Evolutionary conservation across 2,797 vertebrate genomes (phyloP), one percentile per base, ranked within the genome.

Genomic region (Eremophila alpestris): DNA sequence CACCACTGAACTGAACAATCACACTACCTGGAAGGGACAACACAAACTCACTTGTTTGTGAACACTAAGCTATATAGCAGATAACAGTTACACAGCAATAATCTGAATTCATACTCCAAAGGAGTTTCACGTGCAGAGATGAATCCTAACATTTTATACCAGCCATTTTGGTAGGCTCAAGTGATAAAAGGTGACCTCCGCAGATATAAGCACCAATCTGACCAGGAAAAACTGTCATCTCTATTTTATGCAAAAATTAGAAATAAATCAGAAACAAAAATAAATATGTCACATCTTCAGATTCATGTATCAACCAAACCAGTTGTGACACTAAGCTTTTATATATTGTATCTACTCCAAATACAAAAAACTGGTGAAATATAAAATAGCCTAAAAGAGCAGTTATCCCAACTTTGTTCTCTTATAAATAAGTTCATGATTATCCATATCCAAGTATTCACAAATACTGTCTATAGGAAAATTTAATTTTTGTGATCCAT

Each of bases 131-230:
- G 30, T 10, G 15, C n/a, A 67, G 32, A 85, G n/a, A 76, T 19
- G 10, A 12, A 88, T 30, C 5, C 24, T 86, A 56, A 13, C 26
- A 60, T 71, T 86, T 63, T 54, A 20, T 29, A 64, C 6, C 52
- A 78, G 15, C 8, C 16, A 59, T 5, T 14, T 21, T 55, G 7
- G 18, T 15, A 75, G 34, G 27, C 54, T 27, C 0, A 0, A 68
- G 13, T 5, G 22, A 71, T 18, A 71, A 68, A 52, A 49, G 4
- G 18, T 16, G 45, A 79, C 29, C 27, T 59, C 40, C 56, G 49
- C 29, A 78, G 38, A 27, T 27, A 69, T 1, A 60, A 38, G 16
- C n/a, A 68, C 3, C 2, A 68, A 12, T 12, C 73, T 5, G 21
- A 82, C 7, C 24, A 82, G 17, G 21, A 59, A 74, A 80, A 77